These are phyloP conservation scores for Leptarthrus brevirostris DNA, from an alignment of 2,888 invertebrate species.

Conservation along the genomic window DNA sequence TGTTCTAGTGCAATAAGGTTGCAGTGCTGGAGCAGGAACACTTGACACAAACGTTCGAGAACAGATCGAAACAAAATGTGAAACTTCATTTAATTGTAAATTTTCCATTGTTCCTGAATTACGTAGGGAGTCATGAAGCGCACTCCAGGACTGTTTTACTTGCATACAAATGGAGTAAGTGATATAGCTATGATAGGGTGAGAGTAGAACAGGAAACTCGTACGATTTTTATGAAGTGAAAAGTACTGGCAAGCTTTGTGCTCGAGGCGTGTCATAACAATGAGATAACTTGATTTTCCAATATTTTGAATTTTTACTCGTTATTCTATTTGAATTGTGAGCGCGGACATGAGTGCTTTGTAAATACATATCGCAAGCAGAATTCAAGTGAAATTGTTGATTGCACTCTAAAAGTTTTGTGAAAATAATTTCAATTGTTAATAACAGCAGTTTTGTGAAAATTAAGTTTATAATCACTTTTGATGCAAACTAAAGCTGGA, in stretches of 20 bases:
- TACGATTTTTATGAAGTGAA: conserved; percentile 25
- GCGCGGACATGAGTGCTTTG: too few species aligned
- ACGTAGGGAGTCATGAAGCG: conserved; percentile 19
- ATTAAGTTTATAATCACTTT: too few species aligned
- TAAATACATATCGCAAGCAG: too few species aligned
- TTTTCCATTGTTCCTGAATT: conserved; percentile 25
- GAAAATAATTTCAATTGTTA: too few species aligned
- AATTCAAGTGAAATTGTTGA: too few species aligned
- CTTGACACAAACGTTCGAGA: not conserved
- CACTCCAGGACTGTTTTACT: not conserved
- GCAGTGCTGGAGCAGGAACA: not conserved
- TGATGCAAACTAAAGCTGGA: too few species aligned
- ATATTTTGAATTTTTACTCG: conserved; percentile 3
- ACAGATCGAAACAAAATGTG: conserved; percentile 23
- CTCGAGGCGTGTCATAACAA: conserved; percentile 1
- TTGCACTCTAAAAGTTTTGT: too few species aligned
- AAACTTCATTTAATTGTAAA: conserved; percentile 44
- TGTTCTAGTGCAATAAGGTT: not conserved
- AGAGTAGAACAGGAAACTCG: not conserved
- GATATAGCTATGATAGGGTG: too few species aligned
- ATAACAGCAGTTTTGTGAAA: too few species aligned
- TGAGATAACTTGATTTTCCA: conserved; percentile 18
- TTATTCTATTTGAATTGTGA: not conserved
- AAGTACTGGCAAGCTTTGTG: not conserved
- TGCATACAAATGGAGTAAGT: not conserved